A percentile compares a stretch with the other conserved stretches of the same genome.
Evolutionary conservation across 2,888 invertebrate species (phyloP).

Genomic region (Deilephila porcellus): DNA sequence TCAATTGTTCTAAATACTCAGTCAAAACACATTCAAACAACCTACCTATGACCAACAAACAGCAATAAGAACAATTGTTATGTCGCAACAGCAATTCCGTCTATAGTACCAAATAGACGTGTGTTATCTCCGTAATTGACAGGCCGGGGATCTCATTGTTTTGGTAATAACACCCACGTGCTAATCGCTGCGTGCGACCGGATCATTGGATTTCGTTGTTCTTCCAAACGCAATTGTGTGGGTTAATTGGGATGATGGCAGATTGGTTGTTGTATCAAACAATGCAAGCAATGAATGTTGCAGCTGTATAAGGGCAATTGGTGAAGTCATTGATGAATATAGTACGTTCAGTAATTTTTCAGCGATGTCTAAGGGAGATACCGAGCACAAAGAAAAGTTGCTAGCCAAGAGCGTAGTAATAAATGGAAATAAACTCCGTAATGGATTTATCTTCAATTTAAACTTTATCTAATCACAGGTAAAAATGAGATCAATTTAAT

Average conservation of each 20-base stretch:
- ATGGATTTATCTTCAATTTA: not conserved
- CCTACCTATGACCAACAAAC: slow-evolving; percentile 36
- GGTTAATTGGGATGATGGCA: slow-evolving; percentile 43
- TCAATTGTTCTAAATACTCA: slow-evolving; percentile 3
- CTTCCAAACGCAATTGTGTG: slow-evolving; percentile 47
- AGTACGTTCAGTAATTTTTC: not conserved
- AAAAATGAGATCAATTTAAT: not conserved
- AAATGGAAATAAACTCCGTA: not conserved
- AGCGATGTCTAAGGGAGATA: not conserved
- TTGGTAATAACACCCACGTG: slow-evolving; percentile 47
- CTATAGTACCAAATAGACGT: slow-evolving; percentile 55
- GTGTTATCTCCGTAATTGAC: slow-evolving; percentile 60
- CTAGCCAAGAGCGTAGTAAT: too few relatives aligned
- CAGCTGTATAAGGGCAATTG: not conserved
- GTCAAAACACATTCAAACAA: slow-evolving; percentile 9
- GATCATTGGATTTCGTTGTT: slow-evolving; percentile 59
- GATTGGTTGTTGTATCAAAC: not conserved
- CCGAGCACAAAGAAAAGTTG: too few relatives aligned
- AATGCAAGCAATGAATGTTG: not conserved
- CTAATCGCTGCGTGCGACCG: slow-evolving; percentile 54
- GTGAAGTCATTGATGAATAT: too few relatives aligned
- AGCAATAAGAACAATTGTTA: slow-evolving; percentile 50
- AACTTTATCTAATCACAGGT: not conserved
- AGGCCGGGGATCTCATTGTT: slow-evolving; percentile 46
- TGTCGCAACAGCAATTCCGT: slow-evolving; percentile 61